Evolutionary conservation across 2,797 vertebrate species (phyloP), one percentile per base, ranked within the genome.

Genomic region (Enteromius radiatus): DNA sequence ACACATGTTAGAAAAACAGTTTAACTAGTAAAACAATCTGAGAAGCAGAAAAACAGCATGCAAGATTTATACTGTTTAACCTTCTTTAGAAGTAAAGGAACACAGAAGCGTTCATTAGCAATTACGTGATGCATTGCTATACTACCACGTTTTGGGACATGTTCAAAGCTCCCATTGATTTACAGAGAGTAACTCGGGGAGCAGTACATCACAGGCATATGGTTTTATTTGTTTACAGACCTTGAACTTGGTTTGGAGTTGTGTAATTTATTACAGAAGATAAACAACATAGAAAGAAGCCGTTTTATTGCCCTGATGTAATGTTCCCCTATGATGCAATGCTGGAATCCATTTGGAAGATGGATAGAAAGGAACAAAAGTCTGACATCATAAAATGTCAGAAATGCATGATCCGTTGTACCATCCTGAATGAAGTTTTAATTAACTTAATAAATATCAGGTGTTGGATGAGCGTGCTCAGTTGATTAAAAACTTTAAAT

Each of bases 231-330:
- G 69, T 78, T 69, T 75, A 65, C 41, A 74, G 76, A 38, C 45
- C 74, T 81, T 49, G 54, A 67, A 54, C 81, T 81, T 81, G 78
- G 85, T 84, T 61, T 69, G 17, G 36, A 43, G 59, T 17, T 61
- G 3, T 61, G 45, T 77, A 43, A 75, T 74, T 61, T 82, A 84
- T 81, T 74, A 78, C 61, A 61, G 63, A 84, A 78, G 80, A 78
- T 86, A 81, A 88, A 81, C 76, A 86, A 69, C 7, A 31, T 52
- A 59, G 33, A 80, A 75, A 64, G 31, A 84, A 79, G 80, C 54
- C 28, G 70, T 81, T 83, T 84, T 84, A 76, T 78, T 77, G 80
- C 61, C 33, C n/a, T 81, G 77, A 84, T 68, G 82, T 84, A 82
- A 80, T 68, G 54, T 21, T 69, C 41, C 54, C 49, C 41, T 54